Conservation (phyloP, 1,140 invertebrate genomes). For the Papilio helenus region DNA sequence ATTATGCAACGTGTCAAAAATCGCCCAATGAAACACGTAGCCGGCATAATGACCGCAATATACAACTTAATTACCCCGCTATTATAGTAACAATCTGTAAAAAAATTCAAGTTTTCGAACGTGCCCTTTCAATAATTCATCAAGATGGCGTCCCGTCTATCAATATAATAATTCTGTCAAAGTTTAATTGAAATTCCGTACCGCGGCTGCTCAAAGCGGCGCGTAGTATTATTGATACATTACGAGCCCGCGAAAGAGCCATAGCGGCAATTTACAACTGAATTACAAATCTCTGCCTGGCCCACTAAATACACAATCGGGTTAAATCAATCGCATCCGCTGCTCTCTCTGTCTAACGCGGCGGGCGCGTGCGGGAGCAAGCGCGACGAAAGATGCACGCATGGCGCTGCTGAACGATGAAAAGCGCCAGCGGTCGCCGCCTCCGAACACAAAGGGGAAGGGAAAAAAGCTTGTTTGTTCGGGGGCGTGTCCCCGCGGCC, state of each 20-base stretch:
- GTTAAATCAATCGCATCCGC: constrained; percentile 70
- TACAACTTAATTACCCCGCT: constrained; percentile 59
- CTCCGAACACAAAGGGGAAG: constrained; percentile 61
- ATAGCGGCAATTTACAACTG: constrained; percentile 76
- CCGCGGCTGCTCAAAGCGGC: constrained; percentile 58
- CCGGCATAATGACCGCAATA: constrained; percentile 38
- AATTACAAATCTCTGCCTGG: constrained; percentile 77
- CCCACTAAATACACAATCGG: constrained; percentile 79
- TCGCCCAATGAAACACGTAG: constrained; percentile 44
- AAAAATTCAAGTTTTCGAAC: constrained; percentile 45
- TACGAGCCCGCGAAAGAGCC: constrained; percentile 72
- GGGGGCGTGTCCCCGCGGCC: constrained; percentile 64
- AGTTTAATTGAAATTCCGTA: constrained; percentile 79
- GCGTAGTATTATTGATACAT: constrained; percentile 78
- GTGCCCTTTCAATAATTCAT: constrained; percentile 63
- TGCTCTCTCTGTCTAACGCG: constrained; percentile 48
- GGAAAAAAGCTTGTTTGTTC: constrained; percentile 72
- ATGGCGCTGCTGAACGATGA: constrained; percentile 52
- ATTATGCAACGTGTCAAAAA: constrained; percentile 41
- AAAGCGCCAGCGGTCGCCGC: constrained; percentile 61
- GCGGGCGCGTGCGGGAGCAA: constrained; percentile 30
- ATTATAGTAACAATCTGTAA: constrained; percentile 47
- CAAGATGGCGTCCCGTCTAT: constrained; percentile 72
- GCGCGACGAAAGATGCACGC: constrained; percentile 45
- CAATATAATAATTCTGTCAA: constrained; percentile 82